Evolutionary conservation across 2,888 invertebrate species (phyloP).

Genomic region (Abrostola tripartita): DNA sequence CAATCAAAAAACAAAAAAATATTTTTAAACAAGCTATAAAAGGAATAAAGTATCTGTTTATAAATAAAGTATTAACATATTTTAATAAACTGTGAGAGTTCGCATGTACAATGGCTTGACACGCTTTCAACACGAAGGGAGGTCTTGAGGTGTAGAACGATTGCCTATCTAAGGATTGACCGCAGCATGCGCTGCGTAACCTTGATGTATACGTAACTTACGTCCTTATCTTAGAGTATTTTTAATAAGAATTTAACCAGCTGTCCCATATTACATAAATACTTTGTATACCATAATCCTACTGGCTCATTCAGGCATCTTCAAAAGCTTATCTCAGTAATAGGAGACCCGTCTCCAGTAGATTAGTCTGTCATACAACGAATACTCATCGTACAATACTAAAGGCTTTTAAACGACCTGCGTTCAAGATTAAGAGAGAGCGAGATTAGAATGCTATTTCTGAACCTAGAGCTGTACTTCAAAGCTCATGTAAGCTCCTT

Average conservation of each 20-base stretch:
- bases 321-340: constrained; percentile 44
- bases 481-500: neutral
- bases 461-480: constrained; percentile 12
- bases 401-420: constrained; percentile 25
- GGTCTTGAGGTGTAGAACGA: too few relatives aligned
- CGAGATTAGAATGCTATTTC: constrained; percentile 18
- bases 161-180: too few relatives aligned
- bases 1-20: too few relatives aligned
- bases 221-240: too few relatives aligned
- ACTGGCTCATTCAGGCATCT: constrained; percentile 16
- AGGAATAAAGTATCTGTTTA: too few relatives aligned
- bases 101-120: too few relatives aligned
- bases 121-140: too few relatives aligned
- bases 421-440: constrained; percentile 8
- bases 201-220: too few relatives aligned
- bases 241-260: constrained; percentile 1
- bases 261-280: constrained; percentile 16
- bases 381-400: constrained; percentile 35
- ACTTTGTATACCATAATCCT: constrained; percentile 18
- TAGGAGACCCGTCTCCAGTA: constrained; percentile 24
- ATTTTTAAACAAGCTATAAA: too few relatives aligned
- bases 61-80: too few relatives aligned
- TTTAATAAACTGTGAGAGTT: too few relatives aligned
- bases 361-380: constrained; percentile 42
- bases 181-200: too few relatives aligned